Percentiles rank a stretch among this genome's conserved stretches.
Evolutionary conservation across 2,797 vertebrate species (phyloP).

Genomic region (Cuculus canorus): DNA sequence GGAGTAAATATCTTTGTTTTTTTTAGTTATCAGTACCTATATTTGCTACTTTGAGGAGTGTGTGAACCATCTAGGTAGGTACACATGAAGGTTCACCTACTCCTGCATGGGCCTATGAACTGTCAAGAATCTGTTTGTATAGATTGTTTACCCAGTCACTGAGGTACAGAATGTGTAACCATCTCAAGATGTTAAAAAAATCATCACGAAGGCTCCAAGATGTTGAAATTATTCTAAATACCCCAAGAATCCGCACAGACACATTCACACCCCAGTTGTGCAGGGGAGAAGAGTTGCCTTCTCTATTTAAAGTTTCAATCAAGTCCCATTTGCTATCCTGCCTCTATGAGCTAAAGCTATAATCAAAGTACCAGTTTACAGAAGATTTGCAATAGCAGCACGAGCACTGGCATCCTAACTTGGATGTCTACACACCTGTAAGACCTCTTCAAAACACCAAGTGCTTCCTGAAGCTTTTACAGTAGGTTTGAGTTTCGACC

Average conservation of each 20-base stretch:
- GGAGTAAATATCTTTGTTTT: not conserved
- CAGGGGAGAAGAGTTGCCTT: rapidly evolving
- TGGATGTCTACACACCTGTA: not conserved
- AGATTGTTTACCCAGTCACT: not conserved
- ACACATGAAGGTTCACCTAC: not conserved
- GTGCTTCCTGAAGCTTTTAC: not conserved
- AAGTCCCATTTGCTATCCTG: not conserved
- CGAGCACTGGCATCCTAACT: not conserved
- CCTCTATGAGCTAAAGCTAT: not conserved
- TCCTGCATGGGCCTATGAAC: not conserved
- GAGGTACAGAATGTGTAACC: not conserved
- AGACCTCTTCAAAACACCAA: not conserved
- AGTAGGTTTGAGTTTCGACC: not conserved
- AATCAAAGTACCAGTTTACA: not conserved
- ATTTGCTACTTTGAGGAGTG: not conserved
- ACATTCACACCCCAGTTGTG: not conserved
- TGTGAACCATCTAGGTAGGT: not conserved
- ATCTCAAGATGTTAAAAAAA: not conserved
- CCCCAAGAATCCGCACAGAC: not conserved
- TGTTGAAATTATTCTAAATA: not conserved
- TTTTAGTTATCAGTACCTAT: not conserved
- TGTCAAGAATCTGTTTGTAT: not conserved
- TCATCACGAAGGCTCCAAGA: not conserved
- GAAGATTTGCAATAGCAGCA: not conserved
- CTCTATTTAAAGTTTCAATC: not conserved